Base-by-base conservation (phyloP, 2,797 vertebrate genomes). In the Chelon labrosus region DNA sequence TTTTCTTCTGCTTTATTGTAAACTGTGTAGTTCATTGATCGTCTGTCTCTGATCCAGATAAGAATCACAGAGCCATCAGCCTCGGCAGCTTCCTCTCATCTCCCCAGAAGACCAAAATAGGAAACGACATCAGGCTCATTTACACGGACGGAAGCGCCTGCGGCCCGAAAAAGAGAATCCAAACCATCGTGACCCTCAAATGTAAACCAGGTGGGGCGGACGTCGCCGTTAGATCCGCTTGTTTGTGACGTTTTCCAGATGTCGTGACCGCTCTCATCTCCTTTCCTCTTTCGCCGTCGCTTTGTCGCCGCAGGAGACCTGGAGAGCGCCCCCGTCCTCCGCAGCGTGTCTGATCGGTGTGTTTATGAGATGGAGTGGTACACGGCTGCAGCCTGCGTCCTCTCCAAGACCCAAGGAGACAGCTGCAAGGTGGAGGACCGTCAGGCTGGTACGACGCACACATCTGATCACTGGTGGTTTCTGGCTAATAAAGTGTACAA, bases 331-430 rank as follows among this genome's bases (percentile, higher is more conserved):
- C 98, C 98, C 0, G 68, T 97, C 72, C 79, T 99, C 54, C 94
- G 90, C 17, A 91, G 91, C 0, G 73, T 94, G 0, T 91, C 80
- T 0, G 86, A 89, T 0, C 80, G 64, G 0, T 99, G 98, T 59
- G 81, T 92, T 1, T 98, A 97, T 2, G 95, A 96, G 65, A 89
- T 99, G 72, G 97, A 97, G 80, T 99, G 98, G 98, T 93, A 95
- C 85, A 98, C 97, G 0, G 95, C 97, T 0, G 95, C 96, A 0
- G 97, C 98, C 0, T 99, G 98, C 10, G 95, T 97, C 60, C 92
- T 98, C 44, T 96, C 96, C 0, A 96, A 91, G 89, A 94, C 94
- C 0, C 92, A 96, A 69, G 98, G 98, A 14, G 94, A 95, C 12
- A 51, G 96, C 76, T 99, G 98, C 84, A 96, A 88, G n/a, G 98